Evolutionary conservation across 2,797 vertebrate species (phyloP).

Genomic region (Mormyrops attenuatus): DNA sequence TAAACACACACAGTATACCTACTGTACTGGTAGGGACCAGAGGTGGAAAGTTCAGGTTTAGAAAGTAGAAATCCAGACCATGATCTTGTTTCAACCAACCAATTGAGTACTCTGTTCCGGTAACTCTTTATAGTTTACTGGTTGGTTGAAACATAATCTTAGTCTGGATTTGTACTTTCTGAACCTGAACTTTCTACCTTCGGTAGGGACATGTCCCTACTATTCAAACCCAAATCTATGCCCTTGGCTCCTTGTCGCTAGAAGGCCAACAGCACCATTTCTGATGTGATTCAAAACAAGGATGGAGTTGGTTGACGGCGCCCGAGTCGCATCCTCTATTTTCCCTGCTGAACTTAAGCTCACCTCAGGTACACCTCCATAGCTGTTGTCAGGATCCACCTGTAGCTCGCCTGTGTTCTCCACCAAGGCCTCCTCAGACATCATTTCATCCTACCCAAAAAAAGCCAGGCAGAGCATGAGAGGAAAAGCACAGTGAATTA

Average conservation of each 20-base stretch:
- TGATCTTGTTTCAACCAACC: neutral
- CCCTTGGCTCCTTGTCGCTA: neutral
- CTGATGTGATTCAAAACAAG: neutral
- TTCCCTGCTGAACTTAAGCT: neutral
- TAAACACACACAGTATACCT: neutral
- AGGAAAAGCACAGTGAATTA: neutral
- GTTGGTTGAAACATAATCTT: neutral
- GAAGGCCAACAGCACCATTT: neutral
- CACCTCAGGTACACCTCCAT: neutral
- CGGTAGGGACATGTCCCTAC: neutral
- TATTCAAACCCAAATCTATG: neutral
- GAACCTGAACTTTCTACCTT: neutral
- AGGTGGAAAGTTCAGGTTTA: neutral
- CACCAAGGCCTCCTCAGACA: constrained; percentile 17
- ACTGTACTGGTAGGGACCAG: neutral
- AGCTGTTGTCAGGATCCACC: neutral
- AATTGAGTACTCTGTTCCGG: neutral
- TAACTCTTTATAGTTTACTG: neutral
- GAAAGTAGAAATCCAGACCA: neutral
- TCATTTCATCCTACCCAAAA: constrained; percentile 13
- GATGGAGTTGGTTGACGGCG: neutral
- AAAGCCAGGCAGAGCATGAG: neutral
- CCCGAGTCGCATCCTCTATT: neutral
- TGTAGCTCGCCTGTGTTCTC: constrained; percentile 9
- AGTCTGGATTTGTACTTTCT: neutral